These are phyloP conservation scores for Sphenopsis melanotis DNA, from an alignment of 2,797 vertebrate species.

Conservation along the genomic window DNA sequence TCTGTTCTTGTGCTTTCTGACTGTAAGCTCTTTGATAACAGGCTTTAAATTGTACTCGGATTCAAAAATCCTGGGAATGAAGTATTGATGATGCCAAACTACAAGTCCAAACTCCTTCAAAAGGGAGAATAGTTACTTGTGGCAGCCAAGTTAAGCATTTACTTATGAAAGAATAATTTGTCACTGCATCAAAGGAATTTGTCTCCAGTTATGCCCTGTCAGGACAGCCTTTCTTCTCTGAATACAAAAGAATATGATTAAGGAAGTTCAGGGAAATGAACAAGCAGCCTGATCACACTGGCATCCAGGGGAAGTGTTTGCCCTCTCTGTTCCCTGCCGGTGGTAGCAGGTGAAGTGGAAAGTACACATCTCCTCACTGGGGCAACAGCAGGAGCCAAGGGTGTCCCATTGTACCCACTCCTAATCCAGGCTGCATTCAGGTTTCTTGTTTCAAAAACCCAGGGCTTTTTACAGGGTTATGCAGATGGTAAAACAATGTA, in stretches of 20 bases:
- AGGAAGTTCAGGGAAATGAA: not conserved
- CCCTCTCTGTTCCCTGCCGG: not conserved
- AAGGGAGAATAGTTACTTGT: not conserved
- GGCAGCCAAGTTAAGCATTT: not conserved
- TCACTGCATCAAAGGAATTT: not conserved
- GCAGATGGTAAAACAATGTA: slow-evolving; percentile 52
- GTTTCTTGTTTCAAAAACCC: slow-evolving; percentile 29
- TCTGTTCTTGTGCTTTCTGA: not conserved
- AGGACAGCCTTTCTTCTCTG: not conserved
- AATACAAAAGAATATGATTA: not conserved
- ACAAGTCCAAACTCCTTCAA: not conserved
- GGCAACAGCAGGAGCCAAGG: not conserved
- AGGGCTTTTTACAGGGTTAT: slow-evolving; percentile 5
- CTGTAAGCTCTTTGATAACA: not conserved
- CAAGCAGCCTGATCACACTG: not conserved
- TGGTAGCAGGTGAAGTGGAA: not conserved
- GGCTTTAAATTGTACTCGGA: not conserved
- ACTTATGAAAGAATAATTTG: not conserved
- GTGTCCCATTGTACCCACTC: not conserved
- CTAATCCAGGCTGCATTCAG: slow-evolving; percentile 14
- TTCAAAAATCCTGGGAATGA: not conserved
- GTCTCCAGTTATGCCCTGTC: not conserved
- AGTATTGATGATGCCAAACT: not conserved
- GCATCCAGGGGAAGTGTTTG: not conserved
- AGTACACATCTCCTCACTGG: not conserved